phyloP scores from a whole-genome alignment of 2,797 vertebrate genomes.

The Alauda arvensis region DNA sequence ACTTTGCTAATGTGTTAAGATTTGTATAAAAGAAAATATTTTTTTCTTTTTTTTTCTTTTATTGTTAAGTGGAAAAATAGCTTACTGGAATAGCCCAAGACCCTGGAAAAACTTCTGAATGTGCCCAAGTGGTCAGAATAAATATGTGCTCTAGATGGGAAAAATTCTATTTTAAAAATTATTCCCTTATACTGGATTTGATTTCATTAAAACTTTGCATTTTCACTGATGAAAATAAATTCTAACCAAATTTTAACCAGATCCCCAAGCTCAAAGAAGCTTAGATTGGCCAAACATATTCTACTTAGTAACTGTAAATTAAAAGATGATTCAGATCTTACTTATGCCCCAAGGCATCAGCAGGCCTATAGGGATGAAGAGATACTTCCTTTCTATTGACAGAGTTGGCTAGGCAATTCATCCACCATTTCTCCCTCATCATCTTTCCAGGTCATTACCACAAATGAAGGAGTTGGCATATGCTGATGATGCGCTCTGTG shows the following conservation, averaged over 20 bases:
- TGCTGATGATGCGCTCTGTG: background rate
- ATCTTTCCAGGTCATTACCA: background rate
- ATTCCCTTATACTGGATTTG: background rate
- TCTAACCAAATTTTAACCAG: background rate
- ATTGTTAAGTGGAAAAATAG: background rate
- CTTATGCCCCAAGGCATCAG: too few species aligned
- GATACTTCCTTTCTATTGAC: background rate
- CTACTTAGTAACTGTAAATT: background rate
- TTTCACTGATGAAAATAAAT: background rate
- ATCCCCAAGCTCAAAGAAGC: background rate
- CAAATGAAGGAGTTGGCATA: background rate
- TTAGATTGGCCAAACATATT: background rate
- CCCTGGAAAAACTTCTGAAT: constrained; percentile 17
- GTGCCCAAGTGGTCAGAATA: background rate
- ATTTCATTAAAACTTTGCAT: background rate
- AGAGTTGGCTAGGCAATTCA: background rate
- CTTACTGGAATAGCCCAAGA: background rate
- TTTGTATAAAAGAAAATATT: background rate
- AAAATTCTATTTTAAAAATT: background rate
- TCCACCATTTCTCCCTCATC: background rate
- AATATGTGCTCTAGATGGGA: background rate
- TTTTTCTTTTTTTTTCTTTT: background rate
- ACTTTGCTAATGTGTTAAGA: background rate
- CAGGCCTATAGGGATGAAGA: background rate
- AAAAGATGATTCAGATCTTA: background rate